Percentiles rank a stretch among this genome's conserved stretches.
Evolutionary conservation across 1,140 invertebrate species (phyloP).

Genomic region (Stratiolaelaps scimitus): DNA sequence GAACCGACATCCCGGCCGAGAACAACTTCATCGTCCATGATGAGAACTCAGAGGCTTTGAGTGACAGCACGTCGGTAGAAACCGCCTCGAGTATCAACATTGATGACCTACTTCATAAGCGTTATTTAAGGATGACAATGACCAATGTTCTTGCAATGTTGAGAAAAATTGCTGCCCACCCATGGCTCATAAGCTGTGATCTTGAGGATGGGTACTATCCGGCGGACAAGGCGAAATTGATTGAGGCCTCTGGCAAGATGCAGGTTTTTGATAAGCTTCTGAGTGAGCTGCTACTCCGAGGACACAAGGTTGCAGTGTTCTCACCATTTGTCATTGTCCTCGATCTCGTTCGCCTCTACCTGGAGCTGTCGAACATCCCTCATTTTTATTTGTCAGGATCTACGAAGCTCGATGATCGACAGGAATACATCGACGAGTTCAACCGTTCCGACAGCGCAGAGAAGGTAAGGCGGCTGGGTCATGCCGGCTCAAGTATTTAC

Average conservation of each 20-base stretch:
- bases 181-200: not conserved
- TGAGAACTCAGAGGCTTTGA: too few relatives aligned
- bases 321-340: constrained; percentile 70
- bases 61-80: too few relatives aligned
- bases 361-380: not conserved
- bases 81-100: too few relatives aligned
- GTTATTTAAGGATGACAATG: too few relatives aligned
- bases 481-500: too few relatives aligned
- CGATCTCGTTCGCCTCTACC: not conserved
- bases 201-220: not conserved
- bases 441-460: constrained; percentile 62
- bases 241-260: constrained; percentile 94
- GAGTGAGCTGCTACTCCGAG: constrained; percentile 77
- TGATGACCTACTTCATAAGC: too few relatives aligned
- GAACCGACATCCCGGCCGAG: too few relatives aligned
- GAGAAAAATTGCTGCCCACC: not conserved
- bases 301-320: constrained; percentile 88
- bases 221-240: constrained; percentile 49
- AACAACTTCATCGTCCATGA: too few relatives aligned
- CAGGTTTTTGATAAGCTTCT: constrained; percentile 88
- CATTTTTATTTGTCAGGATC: not conserved
- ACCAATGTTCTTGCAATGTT: not conserved
- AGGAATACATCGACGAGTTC: constrained; percentile 72
- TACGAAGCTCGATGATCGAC: constrained; percentile 66
- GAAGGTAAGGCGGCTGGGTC: constrained; percentile 9